Evolutionary conservation across 2,888 invertebrate species (phyloP).

Genomic region (Eupithecia centaureata): DNA sequence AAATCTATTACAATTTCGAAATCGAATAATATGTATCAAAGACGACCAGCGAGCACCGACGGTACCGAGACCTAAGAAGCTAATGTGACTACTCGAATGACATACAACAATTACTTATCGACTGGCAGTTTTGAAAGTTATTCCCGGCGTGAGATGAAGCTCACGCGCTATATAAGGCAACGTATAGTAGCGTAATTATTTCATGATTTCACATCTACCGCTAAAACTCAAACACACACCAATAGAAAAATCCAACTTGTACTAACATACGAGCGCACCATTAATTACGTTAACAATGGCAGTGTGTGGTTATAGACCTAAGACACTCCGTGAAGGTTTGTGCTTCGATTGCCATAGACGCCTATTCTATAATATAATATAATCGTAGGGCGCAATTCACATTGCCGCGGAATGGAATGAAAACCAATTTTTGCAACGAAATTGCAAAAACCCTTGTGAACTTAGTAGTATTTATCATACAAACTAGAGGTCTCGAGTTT

Average conservation of each 20-base stretch:
- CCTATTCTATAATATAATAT: conserved; percentile 72
- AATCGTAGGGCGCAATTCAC: conserved; percentile 64
- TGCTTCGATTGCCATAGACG: conserved; percentile 69
- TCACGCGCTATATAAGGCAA: conserved; percentile 66
- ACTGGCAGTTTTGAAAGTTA: conserved; percentile 82
- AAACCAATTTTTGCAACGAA: no score
- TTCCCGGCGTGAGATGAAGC: conserved; percentile 50
- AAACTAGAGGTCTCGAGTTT: no score
- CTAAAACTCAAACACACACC: conserved; percentile 44
- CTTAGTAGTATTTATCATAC: no score
- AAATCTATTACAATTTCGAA: conserved; percentile 82
- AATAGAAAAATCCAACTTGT: conserved; percentile 57
- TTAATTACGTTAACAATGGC: conserved; percentile 74
- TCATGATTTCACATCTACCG: conserved; percentile 54
- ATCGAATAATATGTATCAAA: conserved; percentile 82
- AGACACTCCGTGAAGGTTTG: conserved; percentile 78
- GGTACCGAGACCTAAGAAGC: conserved; percentile 76
- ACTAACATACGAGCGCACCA: conserved; percentile 65
- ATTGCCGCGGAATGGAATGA: no score
- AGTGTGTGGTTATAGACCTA: conserved; percentile 73
- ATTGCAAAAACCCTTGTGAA: no score
- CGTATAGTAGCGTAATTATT: conserved; percentile 62
- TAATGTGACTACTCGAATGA: conserved; percentile 73
- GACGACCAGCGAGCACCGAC: conserved; percentile 80
- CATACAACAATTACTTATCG: conserved; percentile 76